phyloP scores from a whole-genome alignment of 2,797 vertebrate genomes.

The Aeoliscus strigatus region DNA sequence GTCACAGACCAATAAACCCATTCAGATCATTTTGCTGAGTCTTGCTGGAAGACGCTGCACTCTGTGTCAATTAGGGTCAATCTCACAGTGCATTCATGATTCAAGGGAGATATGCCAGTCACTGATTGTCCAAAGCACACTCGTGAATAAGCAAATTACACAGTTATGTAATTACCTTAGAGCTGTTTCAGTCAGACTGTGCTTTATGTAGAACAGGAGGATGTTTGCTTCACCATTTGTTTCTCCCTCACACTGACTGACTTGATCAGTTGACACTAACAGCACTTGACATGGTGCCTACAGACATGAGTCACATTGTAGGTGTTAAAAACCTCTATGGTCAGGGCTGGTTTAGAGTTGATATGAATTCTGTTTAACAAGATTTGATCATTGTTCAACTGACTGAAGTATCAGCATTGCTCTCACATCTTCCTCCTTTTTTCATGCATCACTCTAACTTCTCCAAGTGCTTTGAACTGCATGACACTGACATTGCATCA shows the following conservation, averaged over 20 bases:
- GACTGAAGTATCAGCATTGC: background rate
- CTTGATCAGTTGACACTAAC: constrained; percentile 29
- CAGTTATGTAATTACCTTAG: constrained; percentile 41
- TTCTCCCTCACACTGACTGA: constrained; percentile 47
- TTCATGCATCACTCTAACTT: too few species aligned
- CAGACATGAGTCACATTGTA: constrained; percentile 33
- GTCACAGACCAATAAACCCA: constrained; percentile 69
- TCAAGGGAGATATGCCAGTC: constrained; percentile 21
- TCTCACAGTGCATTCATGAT: constrained; percentile 41
- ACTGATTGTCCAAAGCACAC: constrained; percentile 21
- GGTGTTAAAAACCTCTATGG: constrained; percentile 18
- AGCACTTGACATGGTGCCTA: constrained; percentile 19
- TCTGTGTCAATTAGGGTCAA: constrained; percentile 69
- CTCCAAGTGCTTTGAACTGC: too few species aligned
- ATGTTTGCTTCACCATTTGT: constrained; percentile 2
- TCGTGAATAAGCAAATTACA: constrained; percentile 26
- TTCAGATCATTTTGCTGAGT: constrained; percentile 61
- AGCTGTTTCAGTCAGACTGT: constrained; percentile 9
- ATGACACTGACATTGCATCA: too few species aligned
- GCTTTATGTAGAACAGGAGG: constrained; percentile 8
- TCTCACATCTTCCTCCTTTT: too few species aligned
- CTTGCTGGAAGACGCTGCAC: constrained; percentile 46
- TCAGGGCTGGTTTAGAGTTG: too few species aligned
- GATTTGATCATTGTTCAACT: too few species aligned
- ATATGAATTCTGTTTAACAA: too few species aligned